These are phyloP conservation scores for Hydriomena furcata DNA, from an alignment of 2,888 invertebrate genomes.

Conservation along the genomic window DNA sequence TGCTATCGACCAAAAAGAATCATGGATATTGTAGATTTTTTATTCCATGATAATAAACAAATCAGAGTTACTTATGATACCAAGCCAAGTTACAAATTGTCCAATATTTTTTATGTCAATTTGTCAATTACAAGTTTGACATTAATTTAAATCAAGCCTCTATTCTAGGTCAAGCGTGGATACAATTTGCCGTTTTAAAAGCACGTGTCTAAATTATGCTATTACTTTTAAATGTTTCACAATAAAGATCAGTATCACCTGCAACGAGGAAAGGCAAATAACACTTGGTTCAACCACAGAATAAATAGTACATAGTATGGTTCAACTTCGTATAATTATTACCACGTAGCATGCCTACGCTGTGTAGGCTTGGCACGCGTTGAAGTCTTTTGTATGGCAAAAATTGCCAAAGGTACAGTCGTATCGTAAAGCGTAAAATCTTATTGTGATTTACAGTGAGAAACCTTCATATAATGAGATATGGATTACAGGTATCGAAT, in stretches of 20 bases:
- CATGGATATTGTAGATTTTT: too few species aligned
- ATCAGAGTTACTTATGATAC: too few species aligned
- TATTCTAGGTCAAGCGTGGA: conserved; percentile 13
- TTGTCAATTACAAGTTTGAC: too few species aligned
- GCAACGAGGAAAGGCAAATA: conserved; percentile 12
- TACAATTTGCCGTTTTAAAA: conserved; percentile 11
- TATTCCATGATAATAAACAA: too few species aligned
- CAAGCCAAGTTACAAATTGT: too few species aligned
- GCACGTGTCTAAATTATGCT: conserved; percentile 23
- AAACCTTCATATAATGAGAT: too few species aligned
- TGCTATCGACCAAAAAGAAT: too few species aligned
- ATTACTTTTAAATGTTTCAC: conserved; percentile 23
- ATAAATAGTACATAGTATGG: neutral
- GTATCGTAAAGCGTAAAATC: too few species aligned
- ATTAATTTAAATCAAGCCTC: neutral
- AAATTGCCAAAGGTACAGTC: neutral
- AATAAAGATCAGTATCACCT: conserved; percentile 26
- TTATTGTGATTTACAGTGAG: neutral
- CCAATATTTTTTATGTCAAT: too few species aligned
- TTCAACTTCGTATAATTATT: neutral
- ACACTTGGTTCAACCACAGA: neutral
- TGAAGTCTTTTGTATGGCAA: conserved; percentile 19
- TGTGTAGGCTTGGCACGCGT: conserved; percentile 13
- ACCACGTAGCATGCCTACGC: neutral
- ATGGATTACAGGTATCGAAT: too few species aligned